Evolutionary conservation across 1,140 invertebrate species (phyloP), one percentile per base, ranked within the genome.

Genomic region (Philaenus spumarius): DNA sequence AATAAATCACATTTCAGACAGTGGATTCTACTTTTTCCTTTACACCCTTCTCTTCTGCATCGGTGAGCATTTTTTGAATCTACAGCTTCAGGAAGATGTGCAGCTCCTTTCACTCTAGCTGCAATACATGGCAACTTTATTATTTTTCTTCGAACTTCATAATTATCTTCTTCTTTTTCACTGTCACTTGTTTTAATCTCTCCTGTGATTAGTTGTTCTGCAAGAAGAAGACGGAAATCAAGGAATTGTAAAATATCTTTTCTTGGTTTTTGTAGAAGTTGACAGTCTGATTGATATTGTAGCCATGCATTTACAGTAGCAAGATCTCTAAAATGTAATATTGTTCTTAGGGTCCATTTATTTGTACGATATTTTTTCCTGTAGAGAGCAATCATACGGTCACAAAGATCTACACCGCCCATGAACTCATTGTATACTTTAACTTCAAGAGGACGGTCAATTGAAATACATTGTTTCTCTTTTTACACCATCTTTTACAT

Each of bases 371-470:
- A 42, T 34, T 22, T 39, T 19, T 55, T 63, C 6, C 51, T 23
- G 37, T 59, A 64, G 48, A 63, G 61, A 37, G 40, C 40, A 34
- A 63, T 59, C 23, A 64, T 42, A 24, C 54, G 45, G 35, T 60
- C 58, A 4, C 53, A 30, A 17, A 63, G 48, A 42, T 63, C 64
- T 2, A 65, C 61, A n/a, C 71, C 68, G n/a, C 68, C 68, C 68
- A 71, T 70, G 54, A 56, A 58, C 45, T 62, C 58, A 56, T 72
- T 72, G 62, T 71, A 72, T 35, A 40, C 20, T 42, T 63, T 62
- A 1, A 71, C 53, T 24, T 67, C 64, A n/a, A 58, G 45, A 39
- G 70, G 70, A 11, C 60, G 48, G 24, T 30, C 26, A 14, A 70
- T 58, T n/a, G 55, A 15, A 9, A 68, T 53, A 19, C 65, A 62